Evolutionary conservation across 2,113 vertebrate genomes (phyloP).

Genomic region (Cyanocitta stelleri): DNA sequence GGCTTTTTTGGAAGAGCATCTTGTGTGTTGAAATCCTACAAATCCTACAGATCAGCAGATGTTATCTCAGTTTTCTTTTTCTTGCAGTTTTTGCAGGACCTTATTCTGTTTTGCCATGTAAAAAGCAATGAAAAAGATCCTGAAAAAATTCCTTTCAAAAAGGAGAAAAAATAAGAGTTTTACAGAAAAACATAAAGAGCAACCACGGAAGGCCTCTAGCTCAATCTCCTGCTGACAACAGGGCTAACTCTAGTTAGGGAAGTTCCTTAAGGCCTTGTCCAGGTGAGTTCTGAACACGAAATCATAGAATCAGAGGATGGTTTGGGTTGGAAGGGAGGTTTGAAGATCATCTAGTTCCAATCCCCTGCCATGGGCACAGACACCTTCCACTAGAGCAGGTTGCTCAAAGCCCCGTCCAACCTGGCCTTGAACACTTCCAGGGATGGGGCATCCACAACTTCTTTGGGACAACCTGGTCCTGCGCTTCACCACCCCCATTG

Average conservation of each 20-base stretch:
- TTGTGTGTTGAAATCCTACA: background rate
- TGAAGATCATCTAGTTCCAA: background rate
- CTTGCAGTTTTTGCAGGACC: background rate
- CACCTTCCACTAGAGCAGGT: background rate
- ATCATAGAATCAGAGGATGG: background rate
- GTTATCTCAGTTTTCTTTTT: background rate
- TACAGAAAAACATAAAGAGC: background rate
- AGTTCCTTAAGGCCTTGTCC: background rate
- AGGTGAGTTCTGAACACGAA: background rate
- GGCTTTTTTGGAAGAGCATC: background rate
- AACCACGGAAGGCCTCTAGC: background rate
- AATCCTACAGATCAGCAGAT: background rate
- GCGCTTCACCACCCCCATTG: background rate
- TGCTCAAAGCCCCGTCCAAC: background rate
- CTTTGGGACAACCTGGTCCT: background rate
- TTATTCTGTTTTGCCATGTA: background rate
- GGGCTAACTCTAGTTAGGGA: background rate
- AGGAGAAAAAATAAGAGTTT: background rate
- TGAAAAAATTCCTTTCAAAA: background rate
- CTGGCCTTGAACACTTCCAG: background rate
- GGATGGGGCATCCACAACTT: background rate
- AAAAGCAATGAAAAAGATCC: background rate
- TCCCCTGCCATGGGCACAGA: background rate
- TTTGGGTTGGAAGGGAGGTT: background rate
- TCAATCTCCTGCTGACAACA: background rate